Conservation (phyloP, 2,888 invertebrate genomes). For the Oxystoma pomonae region DNA sequence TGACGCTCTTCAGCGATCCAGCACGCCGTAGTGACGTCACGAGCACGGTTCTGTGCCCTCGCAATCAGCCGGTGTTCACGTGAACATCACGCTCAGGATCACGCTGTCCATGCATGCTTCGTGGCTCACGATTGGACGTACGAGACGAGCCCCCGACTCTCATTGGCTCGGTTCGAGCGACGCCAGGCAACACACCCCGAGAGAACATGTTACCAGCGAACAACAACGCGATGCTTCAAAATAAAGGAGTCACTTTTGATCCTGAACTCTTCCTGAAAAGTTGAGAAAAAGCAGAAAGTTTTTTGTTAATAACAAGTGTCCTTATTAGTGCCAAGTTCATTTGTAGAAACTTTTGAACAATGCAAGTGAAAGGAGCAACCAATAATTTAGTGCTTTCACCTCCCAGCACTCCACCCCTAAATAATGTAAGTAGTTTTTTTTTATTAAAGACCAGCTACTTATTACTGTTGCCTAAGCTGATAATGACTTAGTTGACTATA, state of each 20-base stretch:
- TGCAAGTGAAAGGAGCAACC: conserved; percentile 28
- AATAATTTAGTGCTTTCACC: conserved; percentile 54
- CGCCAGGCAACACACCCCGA: conserved; percentile 51
- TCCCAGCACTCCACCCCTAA: conserved; percentile 68
- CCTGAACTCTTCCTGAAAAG: conserved; percentile 1
- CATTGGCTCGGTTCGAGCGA: conserved; percentile 53
- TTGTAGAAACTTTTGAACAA: conserved; percentile 19
- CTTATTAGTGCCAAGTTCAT: too few relatives aligned
- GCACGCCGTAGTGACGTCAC: conserved; percentile 54
- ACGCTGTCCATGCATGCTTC: conserved; percentile 75
- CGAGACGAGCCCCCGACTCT: conserved; percentile 66
- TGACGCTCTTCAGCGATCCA: conserved; percentile 41
- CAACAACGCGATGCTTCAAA: conserved; percentile 41
- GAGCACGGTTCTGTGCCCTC: conserved; percentile 60
- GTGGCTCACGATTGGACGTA: conserved; percentile 55
- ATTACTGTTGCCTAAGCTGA: too few relatives aligned
- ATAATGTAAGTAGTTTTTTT: conserved; percentile 43
- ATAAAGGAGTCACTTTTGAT: conserved; percentile 34
- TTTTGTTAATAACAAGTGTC: conserved; percentile 4
- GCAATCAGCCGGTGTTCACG: conserved; percentile 76
- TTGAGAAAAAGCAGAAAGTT: not conserved
- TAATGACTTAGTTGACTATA: too few relatives aligned
- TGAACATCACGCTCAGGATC: conserved; percentile 75
- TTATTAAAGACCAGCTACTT: too few relatives aligned
- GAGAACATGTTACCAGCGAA: conserved; percentile 31